These are phyloP conservation scores for Oxyruncus cristatus DNA, from an alignment of 2,113 vertebrate genomes.

Conservation along the genomic window DNA sequence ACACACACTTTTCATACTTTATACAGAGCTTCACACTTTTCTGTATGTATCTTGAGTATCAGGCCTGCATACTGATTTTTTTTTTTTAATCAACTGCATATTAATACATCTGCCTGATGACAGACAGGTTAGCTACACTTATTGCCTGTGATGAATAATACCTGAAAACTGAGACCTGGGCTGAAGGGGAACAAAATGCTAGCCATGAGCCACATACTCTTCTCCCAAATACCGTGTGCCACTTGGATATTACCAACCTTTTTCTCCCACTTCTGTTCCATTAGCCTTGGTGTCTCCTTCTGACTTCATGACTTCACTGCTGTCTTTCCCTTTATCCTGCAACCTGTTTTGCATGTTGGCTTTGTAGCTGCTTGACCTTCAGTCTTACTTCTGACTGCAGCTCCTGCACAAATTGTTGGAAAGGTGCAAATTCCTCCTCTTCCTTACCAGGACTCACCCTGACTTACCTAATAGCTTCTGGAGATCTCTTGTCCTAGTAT, in stretches of 20 bases:
- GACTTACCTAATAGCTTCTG: background rate
- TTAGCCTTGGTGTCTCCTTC: background rate
- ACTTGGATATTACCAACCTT: background rate
- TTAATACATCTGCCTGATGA: background rate
- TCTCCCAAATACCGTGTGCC: background rate
- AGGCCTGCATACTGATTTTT: background rate
- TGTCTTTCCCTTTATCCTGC: background rate
- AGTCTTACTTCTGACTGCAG: background rate
- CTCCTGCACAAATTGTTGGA: background rate
- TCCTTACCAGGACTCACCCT: background rate
- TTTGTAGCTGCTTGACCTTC: background rate
- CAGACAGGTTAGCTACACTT: background rate
- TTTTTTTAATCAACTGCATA: background rate
- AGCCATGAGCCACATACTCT: background rate
- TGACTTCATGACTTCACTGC: background rate
- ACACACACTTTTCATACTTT: background rate
- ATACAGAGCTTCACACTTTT: background rate
- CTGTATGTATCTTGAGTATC: background rate
- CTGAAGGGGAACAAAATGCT: background rate
- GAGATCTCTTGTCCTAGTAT: background rate
- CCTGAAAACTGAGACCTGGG: background rate
- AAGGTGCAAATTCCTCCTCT: background rate
- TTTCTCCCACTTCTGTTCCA: background rate
- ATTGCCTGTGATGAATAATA: background rate
- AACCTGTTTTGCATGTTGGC: background rate